Percentiles rank a stretch among this genome's conserved stretches.
phyloP scores from a whole-genome alignment of 2,888 invertebrate species.

The Boloria euphrosyne region DNA sequence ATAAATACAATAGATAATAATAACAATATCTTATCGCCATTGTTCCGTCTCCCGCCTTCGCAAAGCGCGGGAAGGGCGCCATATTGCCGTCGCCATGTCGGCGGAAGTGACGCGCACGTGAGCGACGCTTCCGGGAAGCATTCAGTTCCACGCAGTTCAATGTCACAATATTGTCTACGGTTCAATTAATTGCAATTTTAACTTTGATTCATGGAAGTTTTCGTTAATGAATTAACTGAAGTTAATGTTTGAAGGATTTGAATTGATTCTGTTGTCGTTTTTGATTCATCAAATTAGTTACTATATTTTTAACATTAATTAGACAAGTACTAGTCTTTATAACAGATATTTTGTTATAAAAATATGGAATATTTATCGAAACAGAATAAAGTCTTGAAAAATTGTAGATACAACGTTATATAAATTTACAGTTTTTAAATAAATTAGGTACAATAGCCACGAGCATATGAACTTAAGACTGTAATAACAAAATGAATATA shows the following conservation, averaged over 20 bases:
- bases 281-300: neutral
- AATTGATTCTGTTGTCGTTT: neutral
- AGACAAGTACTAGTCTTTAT: no score
- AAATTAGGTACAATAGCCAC: no score
- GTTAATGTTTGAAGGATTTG: neutral
- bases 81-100: conserved; percentile 75
- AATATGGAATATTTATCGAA: no score
- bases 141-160: conserved; percentile 78
- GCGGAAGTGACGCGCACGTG: conserved; percentile 79
- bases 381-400: no score
- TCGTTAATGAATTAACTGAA: neutral
- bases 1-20: conserved; percentile 20
- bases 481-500: no score
- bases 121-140: conserved; percentile 71
- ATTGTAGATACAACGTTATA: no score
- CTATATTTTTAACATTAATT: no score
- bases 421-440: no score
- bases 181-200: conserved; percentile 37
- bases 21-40: conserved; percentile 26
- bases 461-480: no score
- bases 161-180: conserved; percentile 62
- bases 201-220: conserved; percentile 17
- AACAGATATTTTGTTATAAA: no score
- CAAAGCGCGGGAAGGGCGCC: conserved; percentile 73
- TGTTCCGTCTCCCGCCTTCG: conserved; percentile 44